Base-by-base conservation (phyloP, 2,888 invertebrate species). In the Xanthorhoe spadicearia region DNA sequence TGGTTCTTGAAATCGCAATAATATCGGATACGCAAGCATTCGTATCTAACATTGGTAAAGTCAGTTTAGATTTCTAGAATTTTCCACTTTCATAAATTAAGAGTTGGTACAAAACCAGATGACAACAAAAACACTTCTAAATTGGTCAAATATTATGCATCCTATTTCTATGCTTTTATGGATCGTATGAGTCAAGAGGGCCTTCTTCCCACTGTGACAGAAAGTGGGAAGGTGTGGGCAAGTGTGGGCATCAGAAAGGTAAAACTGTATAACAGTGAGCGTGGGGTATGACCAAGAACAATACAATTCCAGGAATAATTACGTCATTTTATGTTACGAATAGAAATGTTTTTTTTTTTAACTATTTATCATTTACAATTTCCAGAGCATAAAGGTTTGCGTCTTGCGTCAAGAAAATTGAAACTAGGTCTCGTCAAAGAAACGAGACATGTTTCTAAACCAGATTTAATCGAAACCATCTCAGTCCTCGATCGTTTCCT, bases 141-240 rank as follows among this genome's bases (percentile, higher is more conserved):
- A 46, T 46, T 57, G 17, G 57, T n/a, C 32, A 58, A 58, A 56
- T 49, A 50, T n/a, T n/a, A n/a, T n/a, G 57, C 57, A 50, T 58
- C 58, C 38, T 38, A 49, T 28, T 15, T 49, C 18, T 32, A 32
- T 4, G 18, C 13, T 50, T 50, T 23, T n/a, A 50, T 50, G 23
- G 50, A 10, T 1, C 19, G 38, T 13, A 43, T 57, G 28, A 57
- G 32, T 57, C n/a, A 57, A 18, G 57, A 58, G 64, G 64, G 64
- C n/a, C n/a, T n/a, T n/a, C n/a, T n/a, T n/a, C n/a, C n/a, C n/a
- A n/a, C n/a, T n/a, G n/a, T n/a, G n/a, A n/a, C n/a, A 15, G 49
- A 32, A 46, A 6, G 35, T 35, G 35, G 35, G 35, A 6, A 35
- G 9, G 35, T 35, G 32, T 48, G 49, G 57, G 32, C 17, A 50